Evolutionary conservation across 2,888 invertebrate genomes (phyloP).

Genomic region (Lydus trimaculatus): DNA sequence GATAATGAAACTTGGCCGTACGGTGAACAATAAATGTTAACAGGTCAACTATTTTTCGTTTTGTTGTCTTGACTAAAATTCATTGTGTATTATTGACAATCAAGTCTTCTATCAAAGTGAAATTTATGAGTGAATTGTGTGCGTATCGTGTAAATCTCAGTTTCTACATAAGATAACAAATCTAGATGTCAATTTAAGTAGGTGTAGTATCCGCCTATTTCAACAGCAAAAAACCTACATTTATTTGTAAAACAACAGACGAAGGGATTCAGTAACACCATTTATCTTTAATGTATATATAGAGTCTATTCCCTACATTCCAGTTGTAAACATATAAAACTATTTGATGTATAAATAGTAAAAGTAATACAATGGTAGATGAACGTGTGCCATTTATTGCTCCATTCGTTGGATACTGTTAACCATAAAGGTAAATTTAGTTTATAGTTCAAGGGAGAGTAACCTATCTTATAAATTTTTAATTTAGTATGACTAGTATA

Average conservation of each 20-base stretch:
- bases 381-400: slow-evolving; percentile 33
- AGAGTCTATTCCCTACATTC: slow-evolving; percentile 26
- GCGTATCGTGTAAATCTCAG: slow-evolving; percentile 31
- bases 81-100: no score
- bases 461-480: no score
- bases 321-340: slow-evolving; percentile 32
- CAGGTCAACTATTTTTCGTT: slow-evolving; percentile 13
- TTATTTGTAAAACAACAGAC: neutral
- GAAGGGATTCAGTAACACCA: slow-evolving; percentile 35
- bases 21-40: slow-evolving; percentile 20
- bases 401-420: slow-evolving; percentile 14
- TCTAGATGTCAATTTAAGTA: slow-evolving; percentile 37
- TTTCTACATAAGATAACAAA: slow-evolving; percentile 33
- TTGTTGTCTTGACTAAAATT: neutral
- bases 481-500: no score
- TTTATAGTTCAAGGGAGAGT: neutral
- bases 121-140: slow-evolving; percentile 24
- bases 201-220: slow-evolving; percentile 33
- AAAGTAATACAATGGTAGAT: neutral
- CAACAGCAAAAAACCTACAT: slow-evolving; percentile 25
- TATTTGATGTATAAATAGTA: slow-evolving; percentile 25
- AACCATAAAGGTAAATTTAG: slow-evolving; percentile 36
- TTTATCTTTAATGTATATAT: slow-evolving; percentile 35
- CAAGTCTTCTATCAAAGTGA: slow-evolving; percentile 20
- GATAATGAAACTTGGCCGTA: slow-evolving; percentile 23